Evolutionary conservation across 1,140 invertebrate species (phyloP).

Genomic region (Phthorimaea operculella): DNA sequence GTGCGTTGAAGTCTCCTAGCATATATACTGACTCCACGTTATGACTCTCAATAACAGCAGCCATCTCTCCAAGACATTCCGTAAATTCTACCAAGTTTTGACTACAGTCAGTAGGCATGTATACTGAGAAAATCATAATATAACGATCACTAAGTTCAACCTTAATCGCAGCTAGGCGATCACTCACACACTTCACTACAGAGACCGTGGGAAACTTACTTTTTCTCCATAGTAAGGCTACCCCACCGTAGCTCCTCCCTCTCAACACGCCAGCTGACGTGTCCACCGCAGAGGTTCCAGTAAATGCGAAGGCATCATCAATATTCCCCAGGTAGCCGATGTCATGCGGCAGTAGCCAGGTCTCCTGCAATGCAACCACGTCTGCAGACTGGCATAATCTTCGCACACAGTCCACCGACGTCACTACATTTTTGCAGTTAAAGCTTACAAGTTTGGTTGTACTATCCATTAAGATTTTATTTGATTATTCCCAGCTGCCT

Average conservation of each 20-base stretch:
- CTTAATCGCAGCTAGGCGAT: neutral
- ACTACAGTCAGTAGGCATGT: constrained; percentile 6
- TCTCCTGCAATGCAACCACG: constrained; percentile 6
- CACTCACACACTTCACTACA: constrained; percentile 4
- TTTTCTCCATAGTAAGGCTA: constrained; percentile 9
- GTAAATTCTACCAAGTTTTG: constrained; percentile 5
- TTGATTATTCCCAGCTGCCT: neutral
- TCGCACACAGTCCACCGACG: neutral
- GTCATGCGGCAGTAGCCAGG: constrained; percentile 6
- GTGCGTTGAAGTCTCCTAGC: constrained; percentile 9
- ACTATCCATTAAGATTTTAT: neutral
- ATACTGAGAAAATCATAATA: constrained; percentile 7
- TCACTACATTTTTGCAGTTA: constrained; percentile 1
- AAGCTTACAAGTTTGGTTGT: neutral
- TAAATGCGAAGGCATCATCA: neutral
- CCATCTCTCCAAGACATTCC: constrained; percentile 5
- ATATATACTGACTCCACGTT: constrained; percentile 5
- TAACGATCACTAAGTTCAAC: neutral
- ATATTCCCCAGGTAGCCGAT: neutral
- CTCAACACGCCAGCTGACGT: neutral
- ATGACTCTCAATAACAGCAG: constrained; percentile 5
- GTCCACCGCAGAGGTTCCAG: constrained; percentile 7
- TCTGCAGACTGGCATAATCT: neutral
- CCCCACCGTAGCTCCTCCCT: constrained; percentile 7
- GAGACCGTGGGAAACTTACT: neutral